These are phyloP conservation scores for Limnephilus rhombicus DNA, from an alignment of 2,888 invertebrate species.

Conservation along the genomic window DNA sequence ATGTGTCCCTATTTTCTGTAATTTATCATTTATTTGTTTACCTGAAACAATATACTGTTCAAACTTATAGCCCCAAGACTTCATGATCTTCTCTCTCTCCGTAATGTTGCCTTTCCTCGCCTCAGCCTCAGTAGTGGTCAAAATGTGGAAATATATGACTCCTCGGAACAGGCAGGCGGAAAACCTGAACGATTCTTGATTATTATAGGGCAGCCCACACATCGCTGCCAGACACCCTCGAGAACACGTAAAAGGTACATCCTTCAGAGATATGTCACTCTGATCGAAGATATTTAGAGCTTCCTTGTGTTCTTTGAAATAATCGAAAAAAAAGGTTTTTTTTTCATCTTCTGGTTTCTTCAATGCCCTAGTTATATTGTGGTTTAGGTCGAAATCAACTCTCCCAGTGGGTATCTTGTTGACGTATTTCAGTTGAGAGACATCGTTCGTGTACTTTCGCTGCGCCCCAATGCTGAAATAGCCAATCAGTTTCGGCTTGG, in stretches of 20 bases:
- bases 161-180: conserved; percentile 81
- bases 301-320: conserved; percentile 74
- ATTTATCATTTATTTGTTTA: conserved; percentile 68
- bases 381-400: conserved; percentile 75
- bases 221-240: conserved; percentile 83
- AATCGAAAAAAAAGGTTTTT: conserved; percentile 76
- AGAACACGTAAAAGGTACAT: conserved; percentile 81
- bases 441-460: conserved; percentile 68
- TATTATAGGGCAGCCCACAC: conserved; percentile 84
- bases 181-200: conserved; percentile 82
- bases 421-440: conserved; percentile 76
- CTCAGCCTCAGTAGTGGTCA: conserved; percentile 80
- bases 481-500: conserved; percentile 77
- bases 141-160: conserved; percentile 83
- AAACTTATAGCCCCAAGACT: conserved; percentile 87
- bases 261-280: conserved; percentile 65
- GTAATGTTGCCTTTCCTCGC: conserved; percentile 72
- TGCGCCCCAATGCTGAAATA: conserved; percentile 76
- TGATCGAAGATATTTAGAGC: conserved; percentile 67
- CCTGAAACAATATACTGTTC: conserved; percentile 85
- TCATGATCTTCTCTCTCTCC: conserved; percentile 76
- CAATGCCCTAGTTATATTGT: conserved; percentile 71
- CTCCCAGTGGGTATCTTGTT: conserved; percentile 69
- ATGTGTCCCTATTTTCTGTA: no score
- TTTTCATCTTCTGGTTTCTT: conserved; percentile 71